Evolutionary conservation across 2,797 vertebrate genomes (phyloP).

Genomic region (Merluccius polli): DNA sequence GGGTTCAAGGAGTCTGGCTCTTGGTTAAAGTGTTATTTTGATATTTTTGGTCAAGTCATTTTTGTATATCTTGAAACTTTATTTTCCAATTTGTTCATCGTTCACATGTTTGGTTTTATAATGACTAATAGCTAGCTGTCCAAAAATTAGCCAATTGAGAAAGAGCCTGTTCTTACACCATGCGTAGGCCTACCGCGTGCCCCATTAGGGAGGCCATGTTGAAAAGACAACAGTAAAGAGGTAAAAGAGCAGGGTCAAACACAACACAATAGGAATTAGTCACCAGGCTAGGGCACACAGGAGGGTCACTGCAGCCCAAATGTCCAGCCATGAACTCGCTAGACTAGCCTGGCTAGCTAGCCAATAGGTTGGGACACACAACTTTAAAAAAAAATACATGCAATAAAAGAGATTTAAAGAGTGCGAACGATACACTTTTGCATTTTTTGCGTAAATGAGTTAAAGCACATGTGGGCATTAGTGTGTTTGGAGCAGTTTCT

Average conservation of each 20-base stretch:
- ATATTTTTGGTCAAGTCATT: not conserved
- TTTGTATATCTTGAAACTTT: constrained; percentile 10
- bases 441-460: constrained; percentile 48
- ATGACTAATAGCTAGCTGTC: constrained; percentile 71
- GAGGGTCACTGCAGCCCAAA: not conserved
- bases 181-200: constrained; percentile 47
- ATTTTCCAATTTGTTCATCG: not conserved
- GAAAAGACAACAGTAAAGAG: constrained; percentile 3
- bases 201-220: constrained; percentile 52
- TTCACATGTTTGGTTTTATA: not conserved
- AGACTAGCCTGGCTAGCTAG: not conserved
- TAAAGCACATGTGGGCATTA: constrained; percentile 61
- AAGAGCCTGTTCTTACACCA: constrained; percentile 37
- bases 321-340: not conserved
- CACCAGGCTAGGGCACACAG: not conserved
- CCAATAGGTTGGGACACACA: not conserved
- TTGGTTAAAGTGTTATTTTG: not conserved
- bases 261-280: constrained; percentile 12
- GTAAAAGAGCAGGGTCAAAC: constrained; percentile 24
- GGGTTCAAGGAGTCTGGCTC: constrained; percentile 41
- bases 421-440: not conserved
- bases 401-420: constrained; percentile 32
- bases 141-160: constrained; percentile 66
- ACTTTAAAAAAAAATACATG: not conserved
- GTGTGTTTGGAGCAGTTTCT: constrained; percentile 67